Base-by-base conservation (phyloP, 2,113 vertebrate genomes). In the Myrmecobius fasciatus region DNA sequence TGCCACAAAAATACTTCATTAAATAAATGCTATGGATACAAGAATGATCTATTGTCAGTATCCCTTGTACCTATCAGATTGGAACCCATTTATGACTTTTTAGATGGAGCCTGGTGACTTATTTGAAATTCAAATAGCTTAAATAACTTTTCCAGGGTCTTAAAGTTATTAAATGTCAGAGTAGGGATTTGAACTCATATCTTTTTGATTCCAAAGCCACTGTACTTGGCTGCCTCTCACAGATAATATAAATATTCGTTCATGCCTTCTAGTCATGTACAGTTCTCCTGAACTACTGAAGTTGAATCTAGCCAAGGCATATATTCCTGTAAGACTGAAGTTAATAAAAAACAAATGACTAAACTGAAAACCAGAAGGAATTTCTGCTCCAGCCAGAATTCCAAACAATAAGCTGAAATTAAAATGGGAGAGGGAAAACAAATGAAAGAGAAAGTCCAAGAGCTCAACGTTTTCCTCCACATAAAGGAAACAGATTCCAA, bases 321-420 rank as follows among this genome's bases (percentile, higher is more conserved):
- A 43, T 83, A 83, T 83, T 83, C 20, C 67, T 83, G 20, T 83
- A 83, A 83, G n/a, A 43, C n/a, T 83, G n/a, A 24, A 22, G 36
- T 20, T 83, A 83, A 83, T 83, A 43, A 43, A 83, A 43, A 83
- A 75, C 67, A 83, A 83, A 83, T 83, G 67, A 43, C 20, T 83
- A 83, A 43, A 43, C 7, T n/a, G 67, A 83, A 83, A 43, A 43
- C 17, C 67, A 83, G 67, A 83, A 83, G 67, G 36, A 43, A 83
- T 83, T 83, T 83, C 67, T 83, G 67, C 43, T 83, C 60, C 47
- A 92, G 53, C 53, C 91, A 92, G 28, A 46, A 94, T 93, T 93
- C 31, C 8, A 93, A 52, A 43, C 8, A 92, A 51, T n/a, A 53
- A 53, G 3, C 28, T 46, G 8, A 92, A 83, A 83, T 83, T 51